A percentile compares a stretch with the other conserved stretches of the same genome.
These are phyloP conservation scores for Bimastos eiseni DNA, from an alignment of 2,888 invertebrate species.

Conservation along the genomic window DNA sequence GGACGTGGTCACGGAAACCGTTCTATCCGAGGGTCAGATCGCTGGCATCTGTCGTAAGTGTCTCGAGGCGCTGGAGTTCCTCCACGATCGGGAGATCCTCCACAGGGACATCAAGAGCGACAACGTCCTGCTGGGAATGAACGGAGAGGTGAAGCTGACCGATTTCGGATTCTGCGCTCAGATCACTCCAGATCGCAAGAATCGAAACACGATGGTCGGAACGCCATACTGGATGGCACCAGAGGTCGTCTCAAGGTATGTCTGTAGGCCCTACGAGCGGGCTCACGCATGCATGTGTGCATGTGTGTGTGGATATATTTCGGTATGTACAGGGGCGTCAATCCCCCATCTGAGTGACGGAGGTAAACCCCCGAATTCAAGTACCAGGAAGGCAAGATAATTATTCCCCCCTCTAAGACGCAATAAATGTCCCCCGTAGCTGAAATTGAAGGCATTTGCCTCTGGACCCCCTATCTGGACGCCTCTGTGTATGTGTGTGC, in stretches of 20 bases:
- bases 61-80: constrained; percentile 93
- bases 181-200: constrained; percentile 97
- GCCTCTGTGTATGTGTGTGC: background rate
- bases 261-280: background rate
- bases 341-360: too few species aligned
- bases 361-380: too few species aligned
- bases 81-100: constrained; percentile 72
- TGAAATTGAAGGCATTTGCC: too few species aligned
- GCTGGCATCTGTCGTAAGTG: constrained; percentile 87
- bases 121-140: constrained; percentile 94
- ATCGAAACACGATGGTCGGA: constrained; percentile 98
- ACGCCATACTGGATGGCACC: constrained; percentile 73
- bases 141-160: constrained; percentile 95
- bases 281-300: background rate
- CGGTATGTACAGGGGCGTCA: too few species aligned
- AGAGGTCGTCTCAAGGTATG: constrained; percentile 60
- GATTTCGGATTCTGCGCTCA: constrained; percentile 99
- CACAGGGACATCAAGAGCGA: constrained; percentile 73
- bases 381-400: too few species aligned
- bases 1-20: constrained; percentile 98
- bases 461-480: too few species aligned
- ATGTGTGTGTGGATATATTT: too few species aligned
- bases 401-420: too few species aligned
- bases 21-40: constrained; percentile 99
- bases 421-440: too few species aligned